phyloP scores from a whole-genome alignment of 2,888 invertebrate species.

The Lasioglossum pauxillum region DNA sequence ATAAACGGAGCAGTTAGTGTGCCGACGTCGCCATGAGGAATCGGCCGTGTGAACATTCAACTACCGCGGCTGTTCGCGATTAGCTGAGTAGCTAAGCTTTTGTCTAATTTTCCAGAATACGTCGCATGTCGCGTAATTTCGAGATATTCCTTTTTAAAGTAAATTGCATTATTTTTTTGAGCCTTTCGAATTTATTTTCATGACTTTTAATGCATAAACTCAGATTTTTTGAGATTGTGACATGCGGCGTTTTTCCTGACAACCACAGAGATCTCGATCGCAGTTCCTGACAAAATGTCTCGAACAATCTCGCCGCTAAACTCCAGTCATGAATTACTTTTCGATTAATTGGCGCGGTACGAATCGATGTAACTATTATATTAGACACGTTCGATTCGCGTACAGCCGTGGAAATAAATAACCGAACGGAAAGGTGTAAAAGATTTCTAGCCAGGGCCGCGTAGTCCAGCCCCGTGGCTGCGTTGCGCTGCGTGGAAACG shows the following conservation, averaged over 20 bases:
- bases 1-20: slow-evolving; percentile 54
- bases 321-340: background rate
- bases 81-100: too few relatives aligned
- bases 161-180: too few relatives aligned
- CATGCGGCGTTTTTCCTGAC: too few relatives aligned
- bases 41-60: slow-evolving; percentile 40
- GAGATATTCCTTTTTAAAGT: too few relatives aligned
- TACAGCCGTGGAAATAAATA: background rate
- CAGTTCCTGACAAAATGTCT: background rate
- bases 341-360: background rate
- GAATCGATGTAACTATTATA: slow-evolving; percentile 4
- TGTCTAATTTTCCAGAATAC: background rate
- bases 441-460: background rate
- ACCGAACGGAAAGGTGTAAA: slow-evolving; percentile 9
- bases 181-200: too few relatives aligned
- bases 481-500: background rate
- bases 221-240: too few relatives aligned
- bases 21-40: slow-evolving; percentile 16
- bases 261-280: background rate
- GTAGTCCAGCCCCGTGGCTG: background rate
- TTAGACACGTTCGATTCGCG: background rate
- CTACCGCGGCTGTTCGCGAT: background rate
- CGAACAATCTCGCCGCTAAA: background rate
- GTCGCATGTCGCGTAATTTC: too few relatives aligned
- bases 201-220: too few relatives aligned